Evolutionary conservation across 2,888 invertebrate species (phyloP).

Genomic region (Stenodera caucasica): DNA sequence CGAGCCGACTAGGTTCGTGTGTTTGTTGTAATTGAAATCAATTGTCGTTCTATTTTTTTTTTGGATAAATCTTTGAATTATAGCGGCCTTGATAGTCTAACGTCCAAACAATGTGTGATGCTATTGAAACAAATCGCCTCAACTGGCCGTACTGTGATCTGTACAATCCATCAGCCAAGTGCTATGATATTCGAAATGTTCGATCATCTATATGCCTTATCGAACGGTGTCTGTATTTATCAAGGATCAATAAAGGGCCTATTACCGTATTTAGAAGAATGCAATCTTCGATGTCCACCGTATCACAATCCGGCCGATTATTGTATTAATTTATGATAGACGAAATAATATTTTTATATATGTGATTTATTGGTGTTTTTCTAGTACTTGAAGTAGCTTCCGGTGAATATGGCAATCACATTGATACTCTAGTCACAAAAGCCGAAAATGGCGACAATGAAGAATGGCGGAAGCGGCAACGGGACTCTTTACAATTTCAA

Average conservation of each 20-base stretch:
- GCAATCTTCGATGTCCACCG: constrained; percentile 76
- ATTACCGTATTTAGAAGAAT: constrained; percentile 73
- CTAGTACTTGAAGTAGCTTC: constrained; percentile 80
- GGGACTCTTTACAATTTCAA: constrained; percentile 52
- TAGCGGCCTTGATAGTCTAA: constrained; percentile 79
- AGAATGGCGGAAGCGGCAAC: constrained; percentile 58
- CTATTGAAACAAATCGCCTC: constrained; percentile 78
- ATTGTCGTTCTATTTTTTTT: neutral
- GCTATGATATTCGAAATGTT: constrained; percentile 85
- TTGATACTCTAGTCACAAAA: constrained; percentile 60
- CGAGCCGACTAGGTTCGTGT: constrained; percentile 73
- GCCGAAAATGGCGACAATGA: constrained; percentile 65
- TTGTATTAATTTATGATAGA: constrained; percentile 23
- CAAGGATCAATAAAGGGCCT: constrained; percentile 76
- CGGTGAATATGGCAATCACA: constrained; percentile 71
- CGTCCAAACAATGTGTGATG: constrained; percentile 80
- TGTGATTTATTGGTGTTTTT: constrained; percentile 31
- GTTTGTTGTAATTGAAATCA: neutral
- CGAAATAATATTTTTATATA: neutral
- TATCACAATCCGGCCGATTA: constrained; percentile 81
- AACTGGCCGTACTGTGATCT: constrained; percentile 84
- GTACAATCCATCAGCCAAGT: constrained; percentile 91
- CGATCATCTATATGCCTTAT: constrained; percentile 83
- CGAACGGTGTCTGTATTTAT: constrained; percentile 77
- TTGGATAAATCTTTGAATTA: neutral